Conservation (phyloP, 2,888 invertebrate genomes). For the Hydrotaea diabolus region DNA sequence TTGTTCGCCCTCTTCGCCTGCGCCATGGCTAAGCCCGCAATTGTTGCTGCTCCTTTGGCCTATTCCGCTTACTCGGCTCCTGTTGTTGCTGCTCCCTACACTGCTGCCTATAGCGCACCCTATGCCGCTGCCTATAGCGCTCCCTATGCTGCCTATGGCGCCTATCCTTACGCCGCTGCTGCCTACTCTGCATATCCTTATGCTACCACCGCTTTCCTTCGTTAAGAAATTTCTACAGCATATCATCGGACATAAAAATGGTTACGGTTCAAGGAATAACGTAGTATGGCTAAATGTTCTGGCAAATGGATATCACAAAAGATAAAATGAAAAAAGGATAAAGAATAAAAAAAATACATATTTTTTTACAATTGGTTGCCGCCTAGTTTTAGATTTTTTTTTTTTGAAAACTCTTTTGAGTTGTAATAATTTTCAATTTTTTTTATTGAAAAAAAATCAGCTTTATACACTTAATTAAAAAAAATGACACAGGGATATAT, state of each 20-base stretch:
- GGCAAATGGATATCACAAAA: neutral
- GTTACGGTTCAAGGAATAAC: neutral
- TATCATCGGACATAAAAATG: neutral
- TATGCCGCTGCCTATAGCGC: conserved; percentile 78
- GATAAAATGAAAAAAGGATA: neutral
- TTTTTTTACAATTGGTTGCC: conserved; percentile 37
- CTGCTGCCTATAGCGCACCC: conserved; percentile 75
- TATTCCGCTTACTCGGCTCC: conserved; percentile 80
- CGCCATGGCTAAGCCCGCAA: conserved; percentile 80
- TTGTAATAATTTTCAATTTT: neutral
- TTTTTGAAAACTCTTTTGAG: conserved; percentile 40
- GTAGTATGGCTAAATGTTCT: neutral
- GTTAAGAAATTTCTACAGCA: conserved; percentile 69
- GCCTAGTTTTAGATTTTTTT: neutral
- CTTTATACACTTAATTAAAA: neutral
- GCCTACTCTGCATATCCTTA: conserved; percentile 74
- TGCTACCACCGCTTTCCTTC: conserved; percentile 73
- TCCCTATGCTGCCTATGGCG: conserved; percentile 76
- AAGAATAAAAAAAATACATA: neutral
- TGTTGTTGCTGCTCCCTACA: conserved; percentile 73
- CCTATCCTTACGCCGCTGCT: conserved; percentile 72
- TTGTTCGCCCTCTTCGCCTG: conserved; percentile 80
- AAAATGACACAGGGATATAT: neutral
- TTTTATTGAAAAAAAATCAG: neutral
- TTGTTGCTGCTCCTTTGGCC: conserved; percentile 83